Conservation (phyloP, 2,888 invertebrate species). For the Drosophila mimetica region DNA sequence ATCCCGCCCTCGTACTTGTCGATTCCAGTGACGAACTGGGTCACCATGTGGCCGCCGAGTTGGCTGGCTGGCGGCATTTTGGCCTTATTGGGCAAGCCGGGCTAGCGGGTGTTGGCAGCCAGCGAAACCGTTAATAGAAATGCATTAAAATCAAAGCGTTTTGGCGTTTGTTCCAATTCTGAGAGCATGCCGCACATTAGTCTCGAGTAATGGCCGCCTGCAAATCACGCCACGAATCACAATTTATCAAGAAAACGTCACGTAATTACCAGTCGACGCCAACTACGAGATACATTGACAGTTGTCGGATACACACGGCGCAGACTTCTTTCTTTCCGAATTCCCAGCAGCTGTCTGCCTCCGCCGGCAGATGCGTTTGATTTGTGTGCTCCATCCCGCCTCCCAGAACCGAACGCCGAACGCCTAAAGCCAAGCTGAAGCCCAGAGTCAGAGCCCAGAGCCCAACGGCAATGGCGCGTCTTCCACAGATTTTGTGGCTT, state of each 20-base stretch:
- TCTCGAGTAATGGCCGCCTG: constrained; percentile 64
- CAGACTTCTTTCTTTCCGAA: constrained; percentile 58
- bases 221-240: constrained; percentile 67
- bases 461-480: constrained; percentile 38
- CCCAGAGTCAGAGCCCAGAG: neutral
- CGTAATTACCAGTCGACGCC: constrained; percentile 72
- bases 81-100: constrained; percentile 25
- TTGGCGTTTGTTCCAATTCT: constrained; percentile 74
- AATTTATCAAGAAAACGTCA: constrained; percentile 79
- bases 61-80: constrained; percentile 18
- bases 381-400: constrained; percentile 60
- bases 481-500: constrained; percentile 59
- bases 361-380: constrained; percentile 75
- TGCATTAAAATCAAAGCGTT: constrained; percentile 66
- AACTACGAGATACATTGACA: constrained; percentile 53
- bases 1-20: constrained; percentile 64
- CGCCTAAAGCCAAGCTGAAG: too few species aligned
- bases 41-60: constrained; percentile 58
- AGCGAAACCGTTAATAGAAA: constrained; percentile 74
- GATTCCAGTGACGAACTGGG: constrained; percentile 75
- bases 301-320: constrained; percentile 26
- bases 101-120: constrained; percentile 4
- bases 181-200: constrained; percentile 73
- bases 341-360: constrained; percentile 70
- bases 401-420: neutral